Percentiles rank a stretch among this genome's conserved stretches.
Evolutionary conservation across 1,140 invertebrate genomes (phyloP).

Genomic region (Nylanderia fulva): DNA sequence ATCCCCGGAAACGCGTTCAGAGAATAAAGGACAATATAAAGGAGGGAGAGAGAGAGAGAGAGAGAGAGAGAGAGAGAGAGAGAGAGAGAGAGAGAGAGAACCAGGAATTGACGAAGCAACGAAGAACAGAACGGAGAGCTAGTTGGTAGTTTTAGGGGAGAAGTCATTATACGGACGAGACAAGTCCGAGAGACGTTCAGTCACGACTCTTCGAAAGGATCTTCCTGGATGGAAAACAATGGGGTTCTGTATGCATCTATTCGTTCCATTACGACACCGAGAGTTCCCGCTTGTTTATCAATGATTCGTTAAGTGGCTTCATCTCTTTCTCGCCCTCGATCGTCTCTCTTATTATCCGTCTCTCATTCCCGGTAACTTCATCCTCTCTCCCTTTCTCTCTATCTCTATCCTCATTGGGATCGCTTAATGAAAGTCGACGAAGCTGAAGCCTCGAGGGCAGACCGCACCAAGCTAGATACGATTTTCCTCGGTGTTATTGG

Average conservation of each 20-base stretch:
- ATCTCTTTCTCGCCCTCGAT: not conserved
- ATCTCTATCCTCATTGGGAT: not conserved
- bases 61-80: no score
- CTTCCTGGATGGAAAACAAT: constrained; percentile 69
- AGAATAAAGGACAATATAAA: not conserved
- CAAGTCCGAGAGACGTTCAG: constrained; percentile 45
- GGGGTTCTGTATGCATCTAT: constrained; percentile 71
- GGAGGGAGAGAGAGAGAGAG: not conserved
- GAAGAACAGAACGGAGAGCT: constrained; percentile 4
- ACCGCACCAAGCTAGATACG: constrained; percentile 51
- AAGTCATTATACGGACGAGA: constrained; percentile 39
- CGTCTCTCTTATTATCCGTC: constrained; percentile 23
- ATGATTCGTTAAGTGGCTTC: constrained; percentile 72
- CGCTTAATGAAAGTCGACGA: constrained; percentile 53
- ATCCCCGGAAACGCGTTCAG: not conserved
- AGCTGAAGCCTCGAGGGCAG: constrained; percentile 55
- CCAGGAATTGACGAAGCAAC: constrained; percentile 39
- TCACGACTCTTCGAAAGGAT: constrained; percentile 46
- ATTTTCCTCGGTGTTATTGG: constrained; percentile 74
- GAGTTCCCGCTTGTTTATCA: constrained; percentile 69
- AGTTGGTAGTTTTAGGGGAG: constrained; percentile 36
- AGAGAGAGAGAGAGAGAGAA: not conserved
- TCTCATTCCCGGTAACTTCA: constrained; percentile 29
- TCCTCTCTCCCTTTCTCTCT: not conserved
- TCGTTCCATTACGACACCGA: constrained; percentile 62